These are phyloP conservation scores for Peromyscus californicus DNA, from an alignment of 2,113 vertebrate genomes.

Conservation along the genomic window DNA sequence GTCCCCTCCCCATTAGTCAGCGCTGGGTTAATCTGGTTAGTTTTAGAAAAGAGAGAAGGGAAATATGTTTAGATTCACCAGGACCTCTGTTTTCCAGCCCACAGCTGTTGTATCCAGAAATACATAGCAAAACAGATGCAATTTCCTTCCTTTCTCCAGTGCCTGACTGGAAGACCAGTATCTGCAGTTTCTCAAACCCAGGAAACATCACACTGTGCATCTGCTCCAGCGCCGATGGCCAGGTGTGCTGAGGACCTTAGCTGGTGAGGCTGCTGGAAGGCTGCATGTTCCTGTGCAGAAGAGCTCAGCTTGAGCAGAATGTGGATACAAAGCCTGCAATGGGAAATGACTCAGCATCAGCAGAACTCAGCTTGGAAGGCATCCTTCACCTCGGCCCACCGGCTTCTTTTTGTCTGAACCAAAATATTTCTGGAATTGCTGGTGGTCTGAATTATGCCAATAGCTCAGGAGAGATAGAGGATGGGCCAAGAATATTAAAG, in stretches of 20 bases:
- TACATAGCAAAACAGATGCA: background rate
- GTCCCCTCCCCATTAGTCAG: slow-evolving; percentile 5
- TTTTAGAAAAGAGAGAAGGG: slow-evolving; percentile 7
- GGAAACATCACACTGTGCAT: background rate
- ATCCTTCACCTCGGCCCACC: background rate
- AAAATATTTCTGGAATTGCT: slow-evolving; percentile 32
- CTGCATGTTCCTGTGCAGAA: background rate
- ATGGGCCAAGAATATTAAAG: background rate
- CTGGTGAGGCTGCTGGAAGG: background rate
- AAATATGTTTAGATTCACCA: background rate
- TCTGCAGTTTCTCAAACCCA: slow-evolving; percentile 12
- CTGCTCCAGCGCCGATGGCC: background rate
- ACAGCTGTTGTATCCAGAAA: background rate
- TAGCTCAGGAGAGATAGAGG: background rate
- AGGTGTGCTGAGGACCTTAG: background rate
- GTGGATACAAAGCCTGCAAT: background rate
- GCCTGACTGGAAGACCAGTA: background rate
- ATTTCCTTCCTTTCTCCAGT: background rate
- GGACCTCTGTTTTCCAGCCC: background rate
- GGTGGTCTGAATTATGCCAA: background rate
- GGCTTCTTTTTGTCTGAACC: background rate
- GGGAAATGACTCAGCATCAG: background rate
- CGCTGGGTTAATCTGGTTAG: slow-evolving; percentile 29
- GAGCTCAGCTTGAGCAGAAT: background rate
- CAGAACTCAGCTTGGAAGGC: background rate